These are phyloP conservation scores for Limnephilus rhombicus DNA, from an alignment of 2,888 invertebrate species.

Conservation along the genomic window DNA sequence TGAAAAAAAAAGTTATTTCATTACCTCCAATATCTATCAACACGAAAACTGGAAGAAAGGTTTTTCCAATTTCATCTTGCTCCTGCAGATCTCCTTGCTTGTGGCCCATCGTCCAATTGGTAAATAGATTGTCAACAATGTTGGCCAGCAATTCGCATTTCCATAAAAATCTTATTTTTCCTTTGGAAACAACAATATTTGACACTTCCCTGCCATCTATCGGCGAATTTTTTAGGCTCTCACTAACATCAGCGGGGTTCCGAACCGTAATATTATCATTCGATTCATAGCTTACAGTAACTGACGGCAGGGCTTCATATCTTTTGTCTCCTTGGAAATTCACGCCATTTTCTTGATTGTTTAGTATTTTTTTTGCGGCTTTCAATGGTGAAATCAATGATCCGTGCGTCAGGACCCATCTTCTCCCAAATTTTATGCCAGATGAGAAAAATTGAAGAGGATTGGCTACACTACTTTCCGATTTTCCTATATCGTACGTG, in stretches of 20 bases:
- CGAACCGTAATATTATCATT: constrained; percentile 4
- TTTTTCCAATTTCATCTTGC: constrained; percentile 73
- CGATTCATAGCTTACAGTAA: constrained; percentile 49
- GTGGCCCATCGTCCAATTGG: constrained; percentile 78
- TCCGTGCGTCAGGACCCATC: constrained; percentile 62
- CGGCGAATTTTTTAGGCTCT: not conserved
- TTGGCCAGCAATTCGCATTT: constrained; percentile 76
- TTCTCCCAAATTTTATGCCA: constrained; percentile 54
- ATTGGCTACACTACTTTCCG: not conserved
- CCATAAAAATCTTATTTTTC: constrained; percentile 71
- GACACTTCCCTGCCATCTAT: constrained; percentile 30
- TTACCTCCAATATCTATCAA: constrained; percentile 73
- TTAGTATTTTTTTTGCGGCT: constrained; percentile 48
- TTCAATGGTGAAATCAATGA: constrained; percentile 54
- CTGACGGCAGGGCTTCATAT: constrained; percentile 49
- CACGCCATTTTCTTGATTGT: not conserved
- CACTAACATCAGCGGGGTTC: not conserved
- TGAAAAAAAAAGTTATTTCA: not conserved
- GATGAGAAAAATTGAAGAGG: constrained; percentile 18
- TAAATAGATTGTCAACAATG: constrained; percentile 75
- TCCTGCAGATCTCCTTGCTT: constrained; percentile 73
- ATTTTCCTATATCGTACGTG: constrained; percentile 44
- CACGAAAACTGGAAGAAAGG: constrained; percentile 76
- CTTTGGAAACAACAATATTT: constrained; percentile 36
- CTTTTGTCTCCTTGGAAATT: not conserved